Conservation (phyloP, 2,113 vertebrate species). For the Ictidomys tridecemlineatus region DNA sequence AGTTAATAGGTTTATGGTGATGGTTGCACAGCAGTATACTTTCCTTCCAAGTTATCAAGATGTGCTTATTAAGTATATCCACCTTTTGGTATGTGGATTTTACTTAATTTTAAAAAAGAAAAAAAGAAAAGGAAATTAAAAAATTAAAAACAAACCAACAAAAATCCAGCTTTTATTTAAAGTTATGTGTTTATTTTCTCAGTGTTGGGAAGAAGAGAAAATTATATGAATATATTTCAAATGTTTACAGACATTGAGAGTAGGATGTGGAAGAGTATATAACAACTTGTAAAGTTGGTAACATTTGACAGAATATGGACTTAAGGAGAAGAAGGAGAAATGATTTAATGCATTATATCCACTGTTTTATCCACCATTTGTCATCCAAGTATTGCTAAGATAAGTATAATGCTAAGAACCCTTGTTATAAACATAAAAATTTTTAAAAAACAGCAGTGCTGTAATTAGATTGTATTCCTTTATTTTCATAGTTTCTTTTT, state of each 20-base stretch:
- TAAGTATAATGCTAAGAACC: not conserved
- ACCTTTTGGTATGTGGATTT: not conserved
- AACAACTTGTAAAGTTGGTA: not conserved
- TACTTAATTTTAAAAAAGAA: not conserved
- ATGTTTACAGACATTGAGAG: not conserved
- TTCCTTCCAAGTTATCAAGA: not conserved
- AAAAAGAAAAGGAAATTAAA: not conserved
- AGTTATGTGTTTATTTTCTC: not conserved
- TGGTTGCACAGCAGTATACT: not conserved
- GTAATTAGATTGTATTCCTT: not conserved
- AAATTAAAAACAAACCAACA: not conserved
- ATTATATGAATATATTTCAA: not conserved
- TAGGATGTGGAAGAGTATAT: not conserved
- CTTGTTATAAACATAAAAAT: not conserved
- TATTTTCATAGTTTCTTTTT: not conserved
- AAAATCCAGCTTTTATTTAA: not conserved
- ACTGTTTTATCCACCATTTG: slow-evolving; percentile 13
- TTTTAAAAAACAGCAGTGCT: not conserved
- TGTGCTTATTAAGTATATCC: not conserved
- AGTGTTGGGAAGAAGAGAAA: not conserved
- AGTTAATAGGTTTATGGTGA: not conserved
- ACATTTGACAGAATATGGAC: not conserved
- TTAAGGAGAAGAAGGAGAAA: not conserved
- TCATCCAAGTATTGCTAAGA: slow-evolving; percentile 2
- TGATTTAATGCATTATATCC: not conserved